phyloP scores from a whole-genome alignment of 2,888 invertebrate genomes.

The Cephus rjabovi region DNA sequence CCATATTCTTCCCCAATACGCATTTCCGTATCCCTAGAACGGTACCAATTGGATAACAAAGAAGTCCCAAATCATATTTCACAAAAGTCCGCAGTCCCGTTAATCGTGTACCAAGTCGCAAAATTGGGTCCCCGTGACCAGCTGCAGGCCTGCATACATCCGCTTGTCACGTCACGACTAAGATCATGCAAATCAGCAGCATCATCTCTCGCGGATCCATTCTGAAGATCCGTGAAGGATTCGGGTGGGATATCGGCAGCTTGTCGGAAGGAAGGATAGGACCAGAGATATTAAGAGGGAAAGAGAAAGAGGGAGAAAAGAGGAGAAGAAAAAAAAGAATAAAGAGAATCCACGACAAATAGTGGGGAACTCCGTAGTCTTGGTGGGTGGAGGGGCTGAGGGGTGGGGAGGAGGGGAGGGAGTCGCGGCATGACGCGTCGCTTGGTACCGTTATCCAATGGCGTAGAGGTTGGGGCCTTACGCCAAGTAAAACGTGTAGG shows the following conservation, averaged over 20 bases:
- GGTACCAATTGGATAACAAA: neutral
- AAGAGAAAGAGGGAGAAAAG: neutral
- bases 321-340: neutral
- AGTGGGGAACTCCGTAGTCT: neutral
- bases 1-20: neutral
- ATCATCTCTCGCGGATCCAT: slow-evolving; percentile 17
- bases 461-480: slow-evolving; percentile 41
- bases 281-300: neutral
- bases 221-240: slow-evolving; percentile 40
- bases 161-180: slow-evolving; percentile 49
- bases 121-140: slow-evolving; percentile 15
- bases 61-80: neutral
- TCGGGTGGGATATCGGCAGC: slow-evolving; percentile 42
- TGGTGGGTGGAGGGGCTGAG: slow-evolving; percentile 25
- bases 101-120: neutral
- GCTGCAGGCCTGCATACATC: slow-evolving; percentile 47
- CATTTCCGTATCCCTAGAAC: neutral
- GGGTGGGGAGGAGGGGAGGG: slow-evolving; percentile 27
- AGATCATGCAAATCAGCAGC: slow-evolving; percentile 52
- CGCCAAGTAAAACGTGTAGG: slow-evolving; percentile 8
- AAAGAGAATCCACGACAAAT: neutral
- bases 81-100: neutral
- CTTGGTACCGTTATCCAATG: slow-evolving; percentile 62
- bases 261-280: slow-evolving; percentile 29
- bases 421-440: slow-evolving; percentile 54